phyloP scores from a whole-genome alignment of 2,113 vertebrate genomes.

The Phrynosoma blainvillii region DNA sequence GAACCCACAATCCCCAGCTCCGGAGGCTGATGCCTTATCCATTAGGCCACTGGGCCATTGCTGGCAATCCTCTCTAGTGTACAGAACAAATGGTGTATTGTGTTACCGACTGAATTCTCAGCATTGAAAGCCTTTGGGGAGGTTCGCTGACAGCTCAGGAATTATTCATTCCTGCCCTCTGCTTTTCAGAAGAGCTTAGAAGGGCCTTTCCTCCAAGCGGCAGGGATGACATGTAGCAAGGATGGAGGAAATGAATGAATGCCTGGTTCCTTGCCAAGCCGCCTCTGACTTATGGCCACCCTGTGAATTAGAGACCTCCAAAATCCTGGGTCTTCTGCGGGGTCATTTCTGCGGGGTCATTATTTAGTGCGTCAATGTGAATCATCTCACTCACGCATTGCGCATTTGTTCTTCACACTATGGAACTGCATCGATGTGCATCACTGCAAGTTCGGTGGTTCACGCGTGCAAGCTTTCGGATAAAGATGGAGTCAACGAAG shows the following conservation, averaged over 20 bases:
- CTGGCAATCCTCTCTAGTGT: neutral
- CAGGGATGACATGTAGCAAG: neutral
- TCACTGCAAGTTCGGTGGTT: no score
- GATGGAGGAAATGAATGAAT: neutral
- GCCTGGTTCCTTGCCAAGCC: no score
- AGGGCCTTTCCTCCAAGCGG: neutral
- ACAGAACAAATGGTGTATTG: neutral
- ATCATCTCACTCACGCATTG: no score
- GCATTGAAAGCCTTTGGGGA: neutral
- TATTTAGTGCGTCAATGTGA: no score
- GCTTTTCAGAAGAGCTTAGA: neutral
- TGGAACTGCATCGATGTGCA: no score
- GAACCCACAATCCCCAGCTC: slow-evolving; percentile 34
- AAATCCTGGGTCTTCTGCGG: no score
- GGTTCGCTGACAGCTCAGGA: neutral
- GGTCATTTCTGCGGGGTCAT: no score
- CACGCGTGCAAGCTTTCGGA: no score
- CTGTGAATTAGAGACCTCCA: no score
- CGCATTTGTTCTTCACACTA: no score
- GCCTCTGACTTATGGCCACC: no score
- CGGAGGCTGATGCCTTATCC: slow-evolving; percentile 28
- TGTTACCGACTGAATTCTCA: neutral
- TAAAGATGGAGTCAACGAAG: no score
- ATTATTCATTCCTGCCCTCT: neutral
- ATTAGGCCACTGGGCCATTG: slow-evolving; percentile 22